These are phyloP conservation scores for Carduelis carduelis DNA, from an alignment of 2,797 vertebrate genomes.

Conservation along the genomic window DNA sequence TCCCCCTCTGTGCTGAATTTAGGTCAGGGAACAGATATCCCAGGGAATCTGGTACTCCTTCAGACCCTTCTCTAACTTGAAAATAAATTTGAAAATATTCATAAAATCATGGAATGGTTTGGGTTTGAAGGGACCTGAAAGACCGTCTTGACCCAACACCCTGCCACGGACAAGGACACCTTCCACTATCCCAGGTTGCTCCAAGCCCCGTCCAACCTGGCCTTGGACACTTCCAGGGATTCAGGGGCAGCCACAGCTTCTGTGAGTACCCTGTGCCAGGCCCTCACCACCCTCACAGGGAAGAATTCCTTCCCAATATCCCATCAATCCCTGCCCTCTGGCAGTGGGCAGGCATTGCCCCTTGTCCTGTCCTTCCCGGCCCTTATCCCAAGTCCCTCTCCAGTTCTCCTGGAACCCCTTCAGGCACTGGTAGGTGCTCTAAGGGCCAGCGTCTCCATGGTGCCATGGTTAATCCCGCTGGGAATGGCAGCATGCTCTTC, in stretches of 20 bases:
- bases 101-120: not conserved
- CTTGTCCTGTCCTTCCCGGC: not conserved
- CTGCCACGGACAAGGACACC: not conserved
- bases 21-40: not conserved
- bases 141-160: not conserved
- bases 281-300: accelerated
- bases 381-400: not conserved
- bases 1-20: not conserved
- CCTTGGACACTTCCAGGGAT: not conserved
- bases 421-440: not conserved
- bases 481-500: not conserved
- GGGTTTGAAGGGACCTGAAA: not conserved
- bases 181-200: not conserved
- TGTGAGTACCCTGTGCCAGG: not conserved
- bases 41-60: not conserved
- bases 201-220: accelerated
- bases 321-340: too few species aligned
- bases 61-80: not conserved
- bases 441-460: accelerated
- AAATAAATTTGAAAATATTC: not conserved
- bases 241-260: not conserved
- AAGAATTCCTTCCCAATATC: not conserved
- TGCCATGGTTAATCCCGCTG: accelerated
- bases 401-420: not conserved
- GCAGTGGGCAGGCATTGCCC: not conserved